Evolutionary conservation across 2,888 invertebrate genomes (phyloP).

Genomic region (Plusia festucae): DNA sequence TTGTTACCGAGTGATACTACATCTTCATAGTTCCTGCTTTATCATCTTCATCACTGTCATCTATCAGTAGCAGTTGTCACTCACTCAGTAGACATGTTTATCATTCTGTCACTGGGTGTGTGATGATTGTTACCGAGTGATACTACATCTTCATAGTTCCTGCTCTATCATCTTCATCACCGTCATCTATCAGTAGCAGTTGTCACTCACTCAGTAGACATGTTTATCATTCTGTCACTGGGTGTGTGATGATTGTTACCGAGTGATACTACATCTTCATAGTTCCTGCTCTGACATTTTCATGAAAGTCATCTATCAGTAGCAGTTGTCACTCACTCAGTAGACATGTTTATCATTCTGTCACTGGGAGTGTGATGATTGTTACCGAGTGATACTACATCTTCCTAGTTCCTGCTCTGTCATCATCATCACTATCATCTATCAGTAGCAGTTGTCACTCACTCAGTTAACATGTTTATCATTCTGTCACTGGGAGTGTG

Average conservation of each 20-base stretch:
- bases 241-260: conserved; percentile 25
- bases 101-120: conserved; percentile 63
- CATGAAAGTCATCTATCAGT: no score
- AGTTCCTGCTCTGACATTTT: neutral
- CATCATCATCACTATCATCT: no score
- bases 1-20: conserved; percentile 26
- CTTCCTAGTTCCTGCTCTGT: no score
- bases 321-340: no score
- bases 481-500: no score
- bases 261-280: conserved; percentile 12
- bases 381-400: no score
- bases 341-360: no score
- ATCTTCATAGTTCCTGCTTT: conserved; percentile 6
- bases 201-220: conserved; percentile 28
- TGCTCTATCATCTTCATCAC: neutral
- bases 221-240: conserved; percentile 26
- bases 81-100: conserved; percentile 49
- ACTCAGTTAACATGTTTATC: no score
- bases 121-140: conserved; percentile 37
- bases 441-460: no score
- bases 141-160: neutral
- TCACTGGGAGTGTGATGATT: no score
- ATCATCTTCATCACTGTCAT: neutral
- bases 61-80: conserved; percentile 13
- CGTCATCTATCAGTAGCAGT: conserved; percentile 15